Base-by-base conservation (phyloP, 2,888 invertebrate species). In the Scotopteryx bipunctaria region DNA sequence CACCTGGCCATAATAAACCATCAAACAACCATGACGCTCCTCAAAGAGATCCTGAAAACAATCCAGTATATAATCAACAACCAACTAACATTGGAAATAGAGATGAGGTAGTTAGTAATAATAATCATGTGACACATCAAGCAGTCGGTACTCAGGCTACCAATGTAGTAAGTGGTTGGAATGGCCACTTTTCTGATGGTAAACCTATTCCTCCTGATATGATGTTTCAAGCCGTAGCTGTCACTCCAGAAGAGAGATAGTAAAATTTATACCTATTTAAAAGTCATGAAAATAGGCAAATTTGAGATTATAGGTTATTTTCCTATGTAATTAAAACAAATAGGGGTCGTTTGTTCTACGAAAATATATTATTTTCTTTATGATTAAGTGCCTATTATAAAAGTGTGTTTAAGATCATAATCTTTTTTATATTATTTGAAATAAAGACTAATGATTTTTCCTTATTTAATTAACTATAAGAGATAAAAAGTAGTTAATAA, bases 231-330 rank as follows among this genome's bases (percentile, higher is more conserved):
- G 77, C 63, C 2, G 42, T 69, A 21, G 69, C 77, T 33, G 75
- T 80, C 5, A 80, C 76, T 11, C 80, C 80, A 25, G 76, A 73
- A 53, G 58, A 49, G 23, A n/a, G n/a, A n/a, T n/a, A n/a, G n/a
- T n/a, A n/a, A n/a, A n/a, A n/a, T n/a, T n/a, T n/a, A n/a, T n/a
- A n/a, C n/a, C n/a, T n/a, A n/a, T n/a, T n/a, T n/a, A n/a, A n/a
- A n/a, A n/a, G n/a, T n/a, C n/a, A n/a, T n/a, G n/a, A n/a, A n/a
- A n/a, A n/a, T n/a, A n/a, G n/a, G n/a, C n/a, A n/a, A n/a, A n/a
- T n/a, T n/a, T 56, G 16, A 55, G 8, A 13, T 23, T 23, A 40
- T 2, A 27, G 9, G 9, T 11, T 2, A 27, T 11, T 11, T n/a
- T 3, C 6, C 6, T 25, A 25, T 25, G 19, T 19, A 19, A 6